Base-by-base conservation (phyloP, 1,140 invertebrate genomes). In the Heliconius nattereri region DNA sequence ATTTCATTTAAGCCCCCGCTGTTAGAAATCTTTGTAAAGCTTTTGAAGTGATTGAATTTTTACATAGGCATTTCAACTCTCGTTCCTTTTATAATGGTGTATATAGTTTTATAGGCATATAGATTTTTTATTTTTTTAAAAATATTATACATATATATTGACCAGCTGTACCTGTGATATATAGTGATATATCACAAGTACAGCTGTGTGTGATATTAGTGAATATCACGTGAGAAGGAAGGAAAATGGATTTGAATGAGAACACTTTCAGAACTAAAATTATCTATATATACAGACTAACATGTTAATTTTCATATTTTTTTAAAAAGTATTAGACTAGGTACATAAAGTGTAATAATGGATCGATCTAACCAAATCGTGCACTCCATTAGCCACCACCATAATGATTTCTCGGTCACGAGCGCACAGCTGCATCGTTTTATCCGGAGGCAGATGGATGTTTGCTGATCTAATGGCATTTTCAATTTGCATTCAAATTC, bases 401-500 rank as follows among this genome's bases (percentile, higher is more conserved):
- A 29, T 66, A 66, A 66, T 29, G 60, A 66, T 66, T 66, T 66
- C 60, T 77, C 76, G 66, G 74, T 83, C 78, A 80, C 77, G 76
- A 75, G 78, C 81, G 75, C 71, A 86, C 85, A 89, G 86, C 87
- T 83, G 82, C 86, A 87, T 80, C 80, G 85, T 89, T 86, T 84
- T 82, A 87, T 87, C 81, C 81, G 75, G 81, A 75, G 86, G 82
- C 86, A 85, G 83, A 85, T 91, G 89, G 83, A 85, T 91, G 89
- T 91, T 92, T 91, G 88, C 85, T 86, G 89, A 88, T 89, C 89
- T 91, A 91, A 91, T 91, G 88, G 90, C 85, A 88, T 91, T 92
- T 92, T 89, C 89, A 89, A 92, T 92, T 92, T 92, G 87, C 89
- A 92, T 92, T 88, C 86, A 90, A 91, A 92, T 92, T 88, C 90